Evolutionary conservation across 2,113 vertebrate species (phyloP), one percentile per base, ranked within the genome.

Genomic region (Paracanthobrama guichenoti): DNA sequence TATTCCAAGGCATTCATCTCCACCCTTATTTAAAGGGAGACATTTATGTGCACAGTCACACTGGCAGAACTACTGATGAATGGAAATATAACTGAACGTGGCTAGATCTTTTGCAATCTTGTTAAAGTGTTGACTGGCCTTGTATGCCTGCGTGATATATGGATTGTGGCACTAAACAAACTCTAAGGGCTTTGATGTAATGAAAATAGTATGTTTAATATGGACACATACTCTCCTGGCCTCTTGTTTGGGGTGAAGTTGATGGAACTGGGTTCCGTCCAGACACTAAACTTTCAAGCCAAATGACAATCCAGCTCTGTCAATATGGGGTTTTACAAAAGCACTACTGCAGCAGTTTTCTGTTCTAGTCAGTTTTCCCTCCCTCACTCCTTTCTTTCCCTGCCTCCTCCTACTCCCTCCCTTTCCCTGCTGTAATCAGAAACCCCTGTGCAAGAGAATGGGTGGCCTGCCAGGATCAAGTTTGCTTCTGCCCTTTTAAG

Each of bases 401-500:
- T 80, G 44, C 85, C 62, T 69, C 44, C 76, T 81, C 67, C 78
- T 57, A 59, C 74, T 83, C 78, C 89, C 89, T 86, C 84, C 82
- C 85, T 88, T 44, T 3, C 66, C 79, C 87, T 20, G 44, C 42
- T 95, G 94, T 94, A 95, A 95, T 94, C 91, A 90, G 94, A 95
- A 92, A 89, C 90, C 88, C 48, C 79, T 55, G 82, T 83, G 90
- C 85, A 84, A 48, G 79, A 89, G 86, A 94, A 91, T 92, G 92
- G 94, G 91, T 91, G 92, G 91, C 83, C 90, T 91, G 94, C 94
- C 93, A 94, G 89, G 88, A 94, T 93, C 91, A 90, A 91, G 94
- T 94, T 94, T 94, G 88, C 92, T 94, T 94, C 93, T 94, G 92
- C 92, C 94, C 94, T 95, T 95, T 94, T 95, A 95, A 93, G 94